These are phyloP conservation scores for Dendrolimus houi DNA, from an alignment of 2,888 invertebrate genomes.

Conservation along the genomic window DNA sequence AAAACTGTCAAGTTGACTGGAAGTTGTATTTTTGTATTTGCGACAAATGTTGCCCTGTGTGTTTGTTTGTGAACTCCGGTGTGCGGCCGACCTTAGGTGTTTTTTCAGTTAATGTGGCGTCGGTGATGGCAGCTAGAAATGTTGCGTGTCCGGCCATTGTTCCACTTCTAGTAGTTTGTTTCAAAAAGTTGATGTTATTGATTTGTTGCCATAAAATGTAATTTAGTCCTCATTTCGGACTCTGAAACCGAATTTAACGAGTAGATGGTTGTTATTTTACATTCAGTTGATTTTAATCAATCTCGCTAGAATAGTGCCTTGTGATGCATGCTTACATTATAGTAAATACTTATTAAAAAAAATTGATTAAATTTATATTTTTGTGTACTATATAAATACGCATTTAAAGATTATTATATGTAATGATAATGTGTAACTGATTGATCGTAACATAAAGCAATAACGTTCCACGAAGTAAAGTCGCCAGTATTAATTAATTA, in stretches of 20 bases:
- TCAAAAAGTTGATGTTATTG: conserved; percentile 41
- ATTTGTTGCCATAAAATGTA: conserved; percentile 59
- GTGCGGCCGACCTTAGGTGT: background rate
- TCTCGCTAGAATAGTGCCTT: conserved; percentile 75
- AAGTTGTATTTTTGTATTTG: no score
- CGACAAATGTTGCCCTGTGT: no score
- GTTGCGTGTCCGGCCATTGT: conserved; percentile 38
- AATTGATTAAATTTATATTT: conserved; percentile 52
- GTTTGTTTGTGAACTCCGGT: no score
- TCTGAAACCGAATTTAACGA: conserved; percentile 68
- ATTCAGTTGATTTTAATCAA: conserved; percentile 45
- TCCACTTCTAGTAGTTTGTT: conserved; percentile 32
- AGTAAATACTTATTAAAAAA: conserved; percentile 39
- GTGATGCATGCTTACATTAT: conserved; percentile 69
- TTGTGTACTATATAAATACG: conserved; percentile 53
- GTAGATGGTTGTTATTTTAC: conserved; percentile 43
- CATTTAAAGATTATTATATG: conserved; percentile 2
- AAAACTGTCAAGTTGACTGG: no score
- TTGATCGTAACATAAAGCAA: conserved; percentile 41
- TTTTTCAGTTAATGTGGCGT: conserved; percentile 29
- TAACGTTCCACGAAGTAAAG: conserved; percentile 52
- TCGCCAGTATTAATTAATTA: conserved; percentile 52
- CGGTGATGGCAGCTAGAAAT: conserved; percentile 12
- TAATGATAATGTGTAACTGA: conserved; percentile 11
- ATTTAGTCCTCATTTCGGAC: conserved; percentile 63